Base-by-base conservation (phyloP, 2,113 vertebrate genomes). In the Prunella fulvescens region DNA sequence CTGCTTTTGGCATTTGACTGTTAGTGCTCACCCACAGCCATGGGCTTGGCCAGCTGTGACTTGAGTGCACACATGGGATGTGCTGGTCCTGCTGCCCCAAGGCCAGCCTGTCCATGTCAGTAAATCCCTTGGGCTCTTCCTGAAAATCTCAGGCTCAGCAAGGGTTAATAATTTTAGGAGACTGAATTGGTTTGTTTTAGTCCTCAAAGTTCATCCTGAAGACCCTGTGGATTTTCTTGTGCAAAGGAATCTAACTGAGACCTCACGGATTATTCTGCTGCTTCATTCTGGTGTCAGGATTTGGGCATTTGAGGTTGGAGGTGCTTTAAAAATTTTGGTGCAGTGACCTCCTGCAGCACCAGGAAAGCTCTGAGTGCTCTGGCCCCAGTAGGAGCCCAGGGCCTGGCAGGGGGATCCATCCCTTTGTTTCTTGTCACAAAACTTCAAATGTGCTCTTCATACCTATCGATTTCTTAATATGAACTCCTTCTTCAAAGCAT, bases 401-500 rank as follows among this genome's bases (percentile, higher is more conserved):
- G 48, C 35, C 60, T 78, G 84, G 57, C 73, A 78, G 71, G 42
- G 76, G 1, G 33, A 85, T 67, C 23, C 4, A 22, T 81, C 67
- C 79, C 70, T 92, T 96, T 84, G 51, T 87, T 94, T 95, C 64
- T 88, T 57, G 61, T 76, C 87, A 40, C 37, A 60, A 93, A 95
- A 90, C 91, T 93, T 94, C 82, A 86, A 56, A 84, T 83, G 26
- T 76, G 58, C 62, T 90, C 48, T 88, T 92, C 25, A 26, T 87
- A 78, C 61, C 65, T 84, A 72, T 90, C 3, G 14, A 96, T 96
- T 96, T 93, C 92, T 62, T 96, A 93, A 89, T 65, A 69, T 47
- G 73, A 89, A 74, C 47, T 90, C 61, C 51, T 94, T 16, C 40
- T 86, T 96, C 88, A 96, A 96, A 97, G 94, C 19, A 3, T 51